Percentiles rank a stretch among this genome's conserved stretches.
These are phyloP conservation scores for Riparia riparia DNA, from an alignment of 2,113 vertebrate species.

Conservation along the genomic window DNA sequence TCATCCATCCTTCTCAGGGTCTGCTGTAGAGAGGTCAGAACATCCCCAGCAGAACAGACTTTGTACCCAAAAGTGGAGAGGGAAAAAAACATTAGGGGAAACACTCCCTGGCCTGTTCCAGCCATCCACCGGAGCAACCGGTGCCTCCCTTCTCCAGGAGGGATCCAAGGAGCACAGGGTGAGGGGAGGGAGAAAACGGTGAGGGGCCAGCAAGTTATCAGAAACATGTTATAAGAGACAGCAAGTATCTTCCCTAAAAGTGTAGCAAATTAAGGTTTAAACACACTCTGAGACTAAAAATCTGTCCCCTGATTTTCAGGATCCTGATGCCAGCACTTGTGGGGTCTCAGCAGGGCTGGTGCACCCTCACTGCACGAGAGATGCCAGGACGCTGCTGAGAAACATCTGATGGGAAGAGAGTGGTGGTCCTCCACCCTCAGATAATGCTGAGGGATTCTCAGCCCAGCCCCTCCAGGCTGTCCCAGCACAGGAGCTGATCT, in stretches of 20 bases:
- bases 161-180: background rate
- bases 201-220: background rate
- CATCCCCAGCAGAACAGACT: background rate
- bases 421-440: background rate
- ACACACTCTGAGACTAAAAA: background rate
- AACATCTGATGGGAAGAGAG: background rate
- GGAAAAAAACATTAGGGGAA: background rate
- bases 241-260: background rate
- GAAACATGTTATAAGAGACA: background rate
- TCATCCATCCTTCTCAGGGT: background rate
- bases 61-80: background rate
- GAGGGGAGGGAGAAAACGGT: background rate
- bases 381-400: background rate
- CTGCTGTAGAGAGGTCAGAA: background rate
- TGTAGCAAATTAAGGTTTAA: background rate
- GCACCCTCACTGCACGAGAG: background rate
- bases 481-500: rapidly evolving
- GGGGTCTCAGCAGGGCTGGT: background rate
- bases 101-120: background rate
- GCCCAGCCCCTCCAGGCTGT: background rate
- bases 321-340: background rate
- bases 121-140: background rate
- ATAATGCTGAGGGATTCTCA: background rate
- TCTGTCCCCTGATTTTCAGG: background rate
- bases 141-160: background rate